Conservation (phyloP, 2,888 invertebrate genomes). For the Morpho helenor region DNA sequence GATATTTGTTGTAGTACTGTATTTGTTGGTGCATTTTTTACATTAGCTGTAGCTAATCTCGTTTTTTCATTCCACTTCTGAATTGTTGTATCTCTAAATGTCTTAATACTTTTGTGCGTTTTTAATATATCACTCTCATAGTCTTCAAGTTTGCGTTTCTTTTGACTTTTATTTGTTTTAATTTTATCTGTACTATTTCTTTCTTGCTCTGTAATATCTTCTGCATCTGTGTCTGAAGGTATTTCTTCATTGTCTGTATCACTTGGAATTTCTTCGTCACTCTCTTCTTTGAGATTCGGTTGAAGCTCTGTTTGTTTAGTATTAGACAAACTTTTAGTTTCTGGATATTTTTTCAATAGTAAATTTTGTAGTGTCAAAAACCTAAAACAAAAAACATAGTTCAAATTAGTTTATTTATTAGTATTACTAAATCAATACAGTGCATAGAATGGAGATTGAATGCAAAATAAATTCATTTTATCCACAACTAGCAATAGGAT, state of each 20-base stretch:
- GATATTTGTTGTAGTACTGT: constrained; percentile 90
- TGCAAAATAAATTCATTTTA: too few species aligned
- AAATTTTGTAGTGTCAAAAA: constrained; percentile 60
- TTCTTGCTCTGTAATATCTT: constrained; percentile 44
- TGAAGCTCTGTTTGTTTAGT: constrained; percentile 34
- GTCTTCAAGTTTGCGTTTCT: constrained; percentile 78
- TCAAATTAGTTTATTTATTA: too few species aligned
- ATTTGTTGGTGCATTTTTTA: constrained; percentile 80
- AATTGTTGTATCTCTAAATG: constrained; percentile 88
- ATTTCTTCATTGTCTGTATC: constrained; percentile 83
- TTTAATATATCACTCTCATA: constrained; percentile 78
- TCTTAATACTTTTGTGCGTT: constrained; percentile 80
- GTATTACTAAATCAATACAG: too few species aligned
- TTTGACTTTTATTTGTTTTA: constrained; percentile 31
- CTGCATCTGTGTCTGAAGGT: constrained; percentile 79
- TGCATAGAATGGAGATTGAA: too few species aligned
- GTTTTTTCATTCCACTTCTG: constrained; percentile 98
- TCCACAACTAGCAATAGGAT: too few species aligned
- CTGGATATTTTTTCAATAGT: constrained; percentile 82
- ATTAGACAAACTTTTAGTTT: constrained; percentile 79
- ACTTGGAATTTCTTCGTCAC: constrained; percentile 67
- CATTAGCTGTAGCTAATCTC: constrained; percentile 82
- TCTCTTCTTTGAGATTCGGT: constrained; percentile 40
- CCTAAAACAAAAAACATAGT: constrained; percentile 43
- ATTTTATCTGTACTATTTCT: constrained; percentile 31